Base-by-base conservation (phyloP, 2,888 invertebrate species). In the Falcaria lacertinaria region DNA sequence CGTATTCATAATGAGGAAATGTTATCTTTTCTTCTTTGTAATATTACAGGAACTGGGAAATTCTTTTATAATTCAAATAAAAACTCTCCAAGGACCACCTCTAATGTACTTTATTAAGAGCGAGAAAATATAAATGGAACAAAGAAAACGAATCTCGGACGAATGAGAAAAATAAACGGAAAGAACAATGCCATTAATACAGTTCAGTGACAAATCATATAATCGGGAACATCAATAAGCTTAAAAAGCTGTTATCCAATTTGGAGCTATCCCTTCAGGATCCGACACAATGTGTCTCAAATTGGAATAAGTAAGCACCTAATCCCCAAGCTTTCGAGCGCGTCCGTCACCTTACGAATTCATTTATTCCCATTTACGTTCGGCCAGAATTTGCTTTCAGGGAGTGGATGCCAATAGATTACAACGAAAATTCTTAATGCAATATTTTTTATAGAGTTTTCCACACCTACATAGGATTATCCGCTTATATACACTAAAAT, bases 381-480 rank as follows among this genome's bases (percentile, higher is more conserved):
- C 50, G 59, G 55, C 54, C 57, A 57, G 69, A 69, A 72, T 75
- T 76, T 71, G 69, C 66, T 72, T 76, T 74, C 74, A 53, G 42
- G 48, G 44, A 46, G 14, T 22, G 42, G 47, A 54, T 55, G 44
- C 48, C 54, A 45, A 54, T 57, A 58, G 62, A 64, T 63, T 64
- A 52, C 59, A n/a, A 42, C 62, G 43, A 41, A 62, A 57, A 62
- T 54, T 64, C 63, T 67, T 54, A 65, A 64, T 58, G 57, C 53
- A 60, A 59, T 43, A 37, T 48, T 47, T 51, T 54, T 52, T 65
- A 52, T 44, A 57, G 34, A 48, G n/a, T n/a, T n/a, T n/a, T n/a
- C n/a, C n/a, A n/a, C n/a, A n/a, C n/a, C n/a, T n/a, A n/a, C n/a
- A n/a, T n/a, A n/a, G n/a, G n/a, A n/a, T n/a, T n/a, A n/a, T n/a